Percentiles rank a stretch among this genome's conserved stretches.
phyloP scores from a whole-genome alignment of 2,888 invertebrate genomes.

The Dyspetes luteomarginatus region DNA sequence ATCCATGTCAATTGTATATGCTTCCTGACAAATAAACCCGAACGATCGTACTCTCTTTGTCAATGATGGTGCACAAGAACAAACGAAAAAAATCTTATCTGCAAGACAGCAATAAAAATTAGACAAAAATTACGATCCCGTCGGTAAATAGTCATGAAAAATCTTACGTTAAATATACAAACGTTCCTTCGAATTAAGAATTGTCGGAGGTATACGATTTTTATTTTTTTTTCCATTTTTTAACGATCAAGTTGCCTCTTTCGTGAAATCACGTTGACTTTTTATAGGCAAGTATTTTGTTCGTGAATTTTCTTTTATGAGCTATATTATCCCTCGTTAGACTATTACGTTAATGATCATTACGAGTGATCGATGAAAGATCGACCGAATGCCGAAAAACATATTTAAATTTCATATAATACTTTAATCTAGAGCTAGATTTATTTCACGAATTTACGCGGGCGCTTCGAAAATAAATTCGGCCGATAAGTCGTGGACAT shows the following conservation, averaged over 20 bases:
- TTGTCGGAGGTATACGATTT: constrained; percentile 14
- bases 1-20: background rate
- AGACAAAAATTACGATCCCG: constrained; percentile 30
- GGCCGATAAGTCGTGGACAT: background rate
- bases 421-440: background rate
- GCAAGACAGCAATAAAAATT: constrained; percentile 13
- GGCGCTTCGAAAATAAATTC: background rate
- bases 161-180: constrained; percentile 48
- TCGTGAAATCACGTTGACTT: background rate
- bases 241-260: constrained; percentile 10
- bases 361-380: background rate
- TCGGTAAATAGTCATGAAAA: constrained; percentile 32
- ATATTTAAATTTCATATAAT: background rate
- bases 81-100: background rate
- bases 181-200: constrained; percentile 40
- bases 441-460: background rate
- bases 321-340: background rate
- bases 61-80: background rate
- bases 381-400: background rate
- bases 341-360: background rate
- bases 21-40: background rate
- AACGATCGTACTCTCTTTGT: background rate
- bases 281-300: background rate
- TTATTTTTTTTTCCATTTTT: background rate
- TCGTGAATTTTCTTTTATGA: background rate